A percentile compares a stretch with the other conserved stretches of the same genome.
Evolutionary conservation across 2,888 invertebrate species (phyloP).

Genomic region (Cantharis flavilabris): DNA sequence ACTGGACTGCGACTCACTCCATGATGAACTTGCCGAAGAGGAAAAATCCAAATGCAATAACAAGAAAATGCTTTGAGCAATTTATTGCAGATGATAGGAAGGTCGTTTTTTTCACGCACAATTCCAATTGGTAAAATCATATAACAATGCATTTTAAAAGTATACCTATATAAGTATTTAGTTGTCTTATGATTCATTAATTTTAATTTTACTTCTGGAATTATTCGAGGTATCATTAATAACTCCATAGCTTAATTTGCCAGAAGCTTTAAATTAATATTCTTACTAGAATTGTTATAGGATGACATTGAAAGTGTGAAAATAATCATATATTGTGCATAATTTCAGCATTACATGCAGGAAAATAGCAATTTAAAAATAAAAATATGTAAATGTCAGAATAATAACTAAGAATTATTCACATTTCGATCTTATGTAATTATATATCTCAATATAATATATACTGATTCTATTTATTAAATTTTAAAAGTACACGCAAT

Average conservation of each 20-base stretch:
- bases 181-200: background rate
- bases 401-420: constrained; percentile 10
- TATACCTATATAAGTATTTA: too few relatives aligned
- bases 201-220: background rate
- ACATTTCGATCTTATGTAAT: constrained; percentile 9
- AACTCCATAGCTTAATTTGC: background rate
- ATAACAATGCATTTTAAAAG: background rate
- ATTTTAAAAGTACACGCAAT: background rate
- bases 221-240: background rate
- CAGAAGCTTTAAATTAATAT: background rate
- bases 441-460: constrained; percentile 11
- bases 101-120: background rate
- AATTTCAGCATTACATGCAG: background rate
- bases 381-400: constrained; percentile 1
- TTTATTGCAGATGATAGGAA: background rate
- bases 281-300: background rate
- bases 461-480: constrained; percentile 8
- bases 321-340: constrained; percentile 1
- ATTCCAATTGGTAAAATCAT: background rate
- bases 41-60: background rate
- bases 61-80: background rate
- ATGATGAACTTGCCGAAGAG: background rate
- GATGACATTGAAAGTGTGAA: constrained; percentile 1
- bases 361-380: constrained; percentile 1
- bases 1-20: background rate